These are phyloP conservation scores for Syngnathoides biaculeatus DNA, from an alignment of 2,113 vertebrate genomes.

Conservation along the genomic window DNA sequence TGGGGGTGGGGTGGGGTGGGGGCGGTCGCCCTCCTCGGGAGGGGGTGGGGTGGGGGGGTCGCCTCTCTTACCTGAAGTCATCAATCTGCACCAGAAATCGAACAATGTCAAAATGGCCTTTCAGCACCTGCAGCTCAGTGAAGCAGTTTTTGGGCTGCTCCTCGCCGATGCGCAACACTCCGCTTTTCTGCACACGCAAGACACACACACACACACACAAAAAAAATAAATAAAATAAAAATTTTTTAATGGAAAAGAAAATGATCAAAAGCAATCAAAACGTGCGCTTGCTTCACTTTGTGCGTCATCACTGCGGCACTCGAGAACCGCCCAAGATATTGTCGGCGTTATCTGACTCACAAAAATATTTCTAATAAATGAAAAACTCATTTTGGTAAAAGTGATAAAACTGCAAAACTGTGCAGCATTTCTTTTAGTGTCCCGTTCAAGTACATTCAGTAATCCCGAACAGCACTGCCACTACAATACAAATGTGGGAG, in stretches of 20 bases:
- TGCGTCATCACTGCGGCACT: not conserved
- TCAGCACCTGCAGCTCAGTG: slow-evolving; percentile 91
- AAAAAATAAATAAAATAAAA: no score
- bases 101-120: slow-evolving; percentile 94
- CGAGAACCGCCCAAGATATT: no score
- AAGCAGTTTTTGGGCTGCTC: slow-evolving; percentile 93
- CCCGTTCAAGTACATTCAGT: not conserved
- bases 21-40: no score
- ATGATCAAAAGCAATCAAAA: not conserved
- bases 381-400: no score
- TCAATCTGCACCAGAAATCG: slow-evolving; percentile 94
- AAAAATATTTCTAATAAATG: no score
- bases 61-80: slow-evolving; percentile 83
- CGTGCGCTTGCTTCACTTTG: not conserved
- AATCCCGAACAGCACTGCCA: not conserved
- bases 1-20: slow-evolving; percentile 42
- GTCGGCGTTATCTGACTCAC: no score
- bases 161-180: slow-evolving; percentile 87
- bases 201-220: no score
- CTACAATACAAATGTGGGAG: not conserved
- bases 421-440: no score
- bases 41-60: not conserved
- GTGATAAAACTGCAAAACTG: no score
- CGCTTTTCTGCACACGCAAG: slow-evolving; percentile 78
- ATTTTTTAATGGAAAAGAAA: no score